phyloP scores from a whole-genome alignment of 2,113 vertebrate genomes.

The Melanocharis versteri region DNA sequence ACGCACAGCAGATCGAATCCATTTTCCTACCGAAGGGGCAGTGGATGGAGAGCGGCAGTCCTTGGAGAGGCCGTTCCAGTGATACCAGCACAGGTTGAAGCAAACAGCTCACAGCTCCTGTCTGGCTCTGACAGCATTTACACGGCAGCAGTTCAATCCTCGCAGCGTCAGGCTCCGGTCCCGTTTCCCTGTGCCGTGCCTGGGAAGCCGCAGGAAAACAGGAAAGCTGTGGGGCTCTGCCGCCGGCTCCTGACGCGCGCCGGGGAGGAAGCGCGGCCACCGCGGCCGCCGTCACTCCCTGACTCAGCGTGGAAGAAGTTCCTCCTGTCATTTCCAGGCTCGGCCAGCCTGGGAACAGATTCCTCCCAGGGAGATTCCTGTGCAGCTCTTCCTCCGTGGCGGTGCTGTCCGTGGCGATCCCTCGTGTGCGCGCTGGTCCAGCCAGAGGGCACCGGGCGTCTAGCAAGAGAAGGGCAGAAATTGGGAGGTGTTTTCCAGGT shows the following conservation, averaged over 20 bases:
- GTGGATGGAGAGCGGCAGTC: neutral
- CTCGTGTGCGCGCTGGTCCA: rapidly evolving
- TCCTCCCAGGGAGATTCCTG: neutral
- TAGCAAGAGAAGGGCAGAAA: neutral
- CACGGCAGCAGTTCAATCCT: neutral
- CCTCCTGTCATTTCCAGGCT: conserved; percentile 30
- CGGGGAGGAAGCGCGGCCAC: conserved; percentile 28
- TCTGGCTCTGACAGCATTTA: rapidly evolving
- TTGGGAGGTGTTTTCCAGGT: neutral
- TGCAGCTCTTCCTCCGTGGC: neutral
- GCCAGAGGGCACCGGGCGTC: rapidly evolving
- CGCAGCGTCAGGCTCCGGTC: neutral
- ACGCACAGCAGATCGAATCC: neutral
- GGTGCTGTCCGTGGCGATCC: neutral
- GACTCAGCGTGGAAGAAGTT: conserved; percentile 42
- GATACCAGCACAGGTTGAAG: rapidly evolving
- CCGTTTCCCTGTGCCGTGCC: neutral
- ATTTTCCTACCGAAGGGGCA: rapidly evolving
- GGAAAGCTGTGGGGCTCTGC: conserved; percentile 16
- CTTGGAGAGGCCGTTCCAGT: rapidly evolving
- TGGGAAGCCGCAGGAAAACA: neutral
- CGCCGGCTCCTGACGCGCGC: neutral
- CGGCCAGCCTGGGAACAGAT: neutral
- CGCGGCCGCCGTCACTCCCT: neutral
- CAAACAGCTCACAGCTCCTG: rapidly evolving